Evolutionary conservation across 2,113 vertebrate species (phyloP), one percentile per base, ranked within the genome.

Genomic region (Aptenodytes patagonicus): DNA sequence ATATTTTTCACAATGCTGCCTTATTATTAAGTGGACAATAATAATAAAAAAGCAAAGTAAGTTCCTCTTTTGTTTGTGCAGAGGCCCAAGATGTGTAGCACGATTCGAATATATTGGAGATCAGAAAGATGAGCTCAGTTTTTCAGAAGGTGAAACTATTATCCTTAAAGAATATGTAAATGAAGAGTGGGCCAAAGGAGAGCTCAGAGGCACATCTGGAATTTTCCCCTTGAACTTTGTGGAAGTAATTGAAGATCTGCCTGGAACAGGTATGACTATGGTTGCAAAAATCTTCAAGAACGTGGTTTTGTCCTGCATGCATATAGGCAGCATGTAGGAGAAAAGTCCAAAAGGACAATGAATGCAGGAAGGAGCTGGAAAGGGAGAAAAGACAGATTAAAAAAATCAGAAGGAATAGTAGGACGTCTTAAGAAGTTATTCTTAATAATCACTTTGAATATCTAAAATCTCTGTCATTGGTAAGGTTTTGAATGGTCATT

Each of bases 191-290:
- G 99, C 98, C 65, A 98, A 97, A 90, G 99, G 99, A 87, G 98
- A 99, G 85, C 82, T 99, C 7, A 98, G 97, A 75, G 90, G 80
- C 94, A 71, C 14, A 1, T 94, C 86, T 34, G 99, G 99, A 91
- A 98, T 99, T 94, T 99, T 99, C 89, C 99, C 99, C 44, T 98
- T 99, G 29, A 99, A 99, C 95, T 99, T 99, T 51, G 99, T 99
- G 52, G 99, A 99, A 61, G 49, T 99, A 42, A 42, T 99, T 57
- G 99, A 99, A 96, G 99, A 99, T 94, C 98, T 99, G 55, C 98
- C 99, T 75, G 71, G 49, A 60, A 66, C 86, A 92, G 97, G 93
- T 97, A 83, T 46, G 89, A 93, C 42, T 82, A 47, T 58, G n/a
- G 46, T 65, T 32, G 55, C 66, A 77, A 52, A 87, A 83, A 13